Conservation (phyloP, 1,140 invertebrate genomes). For the Drosophila yakuba region DNA sequence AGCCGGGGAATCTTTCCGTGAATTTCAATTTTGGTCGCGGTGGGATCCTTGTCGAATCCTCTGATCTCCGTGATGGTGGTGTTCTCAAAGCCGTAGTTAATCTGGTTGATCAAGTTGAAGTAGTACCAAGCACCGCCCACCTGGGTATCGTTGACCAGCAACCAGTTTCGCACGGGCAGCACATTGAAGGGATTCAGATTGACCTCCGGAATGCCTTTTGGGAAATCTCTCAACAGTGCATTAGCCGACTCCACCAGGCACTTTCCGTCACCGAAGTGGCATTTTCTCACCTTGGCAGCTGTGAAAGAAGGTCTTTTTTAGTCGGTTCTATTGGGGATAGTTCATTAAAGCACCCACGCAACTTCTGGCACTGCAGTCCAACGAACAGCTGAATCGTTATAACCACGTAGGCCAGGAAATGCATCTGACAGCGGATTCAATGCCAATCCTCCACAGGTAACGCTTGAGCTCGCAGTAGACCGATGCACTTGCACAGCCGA, state of each 20-base stretch:
- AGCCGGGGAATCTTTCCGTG: conserved; percentile 55
- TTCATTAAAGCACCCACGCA: conserved; percentile 41
- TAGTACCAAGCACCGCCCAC: conserved; percentile 55
- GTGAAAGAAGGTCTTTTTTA: background rate
- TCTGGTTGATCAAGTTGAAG: conserved; percentile 53
- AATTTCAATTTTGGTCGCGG: conserved; percentile 44
- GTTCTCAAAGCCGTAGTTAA: conserved; percentile 65
- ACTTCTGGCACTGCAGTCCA: conserved; percentile 20
- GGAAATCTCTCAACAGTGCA: conserved; percentile 38
- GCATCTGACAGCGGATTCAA: conserved; percentile 27
- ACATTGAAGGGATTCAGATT: conserved; percentile 56
- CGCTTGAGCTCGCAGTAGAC: conserved; percentile 9
- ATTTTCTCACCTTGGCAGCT: conserved; percentile 55
- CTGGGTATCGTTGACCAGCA: conserved; percentile 53
- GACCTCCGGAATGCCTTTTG: conserved; percentile 60
- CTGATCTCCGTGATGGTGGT: conserved; percentile 59
- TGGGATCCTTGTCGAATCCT: conserved; percentile 65
- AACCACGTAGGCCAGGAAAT: conserved; percentile 15
- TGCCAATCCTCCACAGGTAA: background rate
- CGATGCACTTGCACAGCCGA: conserved; percentile 38
- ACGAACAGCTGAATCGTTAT: conserved; percentile 23
- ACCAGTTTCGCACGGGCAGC: conserved; percentile 41
- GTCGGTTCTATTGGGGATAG: background rate
- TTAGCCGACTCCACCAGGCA: conserved; percentile 54
- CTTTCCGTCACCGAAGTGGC: conserved; percentile 53